Evolutionary conservation across 2,888 invertebrate species (phyloP), one percentile per base, ranked within the genome.

Genomic region (Diarsia brunnea): DNA sequence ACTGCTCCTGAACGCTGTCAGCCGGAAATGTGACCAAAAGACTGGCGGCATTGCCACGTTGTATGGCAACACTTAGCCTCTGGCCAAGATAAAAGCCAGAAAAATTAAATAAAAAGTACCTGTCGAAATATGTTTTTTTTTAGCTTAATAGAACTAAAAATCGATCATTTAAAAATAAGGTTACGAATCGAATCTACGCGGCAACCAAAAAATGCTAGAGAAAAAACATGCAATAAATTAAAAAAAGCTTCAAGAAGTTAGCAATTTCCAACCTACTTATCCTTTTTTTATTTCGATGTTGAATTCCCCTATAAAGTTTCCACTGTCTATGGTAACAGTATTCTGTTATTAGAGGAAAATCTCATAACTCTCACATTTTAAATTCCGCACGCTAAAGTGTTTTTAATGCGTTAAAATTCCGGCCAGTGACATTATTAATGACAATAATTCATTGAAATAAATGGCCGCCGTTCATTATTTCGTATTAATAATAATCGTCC

Each of bases 381-480:
- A 74, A 77, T 77, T 74, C n/a, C 27, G 21, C 24, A 27, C 16
- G 55, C 5, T 8, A 58, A 68, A 77, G 61, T 58, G 53, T 63
- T 55, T 77, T 49, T 63, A 74, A 2, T 74, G 47, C 74, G 27
- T 55, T 51, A 4, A n/a, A 65, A 69, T 49, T 58, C 70, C 55
- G n/a, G 45, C 61, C 51, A 45, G 49, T 69, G 66, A 69, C 67
- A 60, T 31, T 68, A 72, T 45, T 73, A 73, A 84, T 69, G 31
- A 79, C 19, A 78, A 55, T 60, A 68, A 61, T 49, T 73, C 31
- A 80, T 61, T 79, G 55, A 66, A 60, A 80, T 69, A 73, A 80
- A 81, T 69, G 65, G 21, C 16, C 27, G 24, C 38, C 55, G 60
- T 84, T 73, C 79, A 68, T 84, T 67, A 79, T 67, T 47, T 61